These are phyloP conservation scores for Mobula birostris DNA, from an alignment of 2,113 vertebrate species.

Conservation along the genomic window DNA sequence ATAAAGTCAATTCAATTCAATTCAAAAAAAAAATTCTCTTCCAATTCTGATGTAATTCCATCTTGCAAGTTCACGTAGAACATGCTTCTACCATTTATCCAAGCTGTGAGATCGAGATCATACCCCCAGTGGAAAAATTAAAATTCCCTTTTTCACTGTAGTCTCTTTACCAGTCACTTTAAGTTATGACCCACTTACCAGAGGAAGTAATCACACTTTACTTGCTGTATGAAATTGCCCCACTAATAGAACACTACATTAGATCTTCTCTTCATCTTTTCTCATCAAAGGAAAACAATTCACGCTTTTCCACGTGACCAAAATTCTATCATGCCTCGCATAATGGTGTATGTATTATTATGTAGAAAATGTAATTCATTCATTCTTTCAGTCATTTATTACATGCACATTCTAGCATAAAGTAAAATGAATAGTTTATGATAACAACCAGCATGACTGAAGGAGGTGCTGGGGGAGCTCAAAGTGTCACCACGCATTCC, in stretches of 20 bases:
- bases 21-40: background rate
- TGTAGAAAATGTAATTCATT: background rate
- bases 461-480: too few species aligned
- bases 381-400: too few species aligned
- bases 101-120: background rate
- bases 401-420: too few species aligned
- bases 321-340: background rate
- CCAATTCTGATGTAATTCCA: background rate
- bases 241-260: background rate
- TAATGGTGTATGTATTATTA: background rate
- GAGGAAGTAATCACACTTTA: background rate
- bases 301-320: background rate
- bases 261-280: background rate
- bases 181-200: background rate
- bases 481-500: too few species aligned
- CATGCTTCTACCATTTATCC: background rate
- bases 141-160: background rate
- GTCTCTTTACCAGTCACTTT: background rate
- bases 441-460: too few species aligned
- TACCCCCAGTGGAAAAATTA: background rate
- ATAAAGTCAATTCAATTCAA: too few species aligned
- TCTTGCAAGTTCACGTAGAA: background rate
- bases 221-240: background rate
- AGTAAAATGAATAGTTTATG: too few species aligned
- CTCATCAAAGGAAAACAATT: background rate